Percentiles rank a stretch among this genome's conserved stretches.
Conservation (phyloP, 2,888 invertebrate genomes). For the Diarsia mendica region DNA sequence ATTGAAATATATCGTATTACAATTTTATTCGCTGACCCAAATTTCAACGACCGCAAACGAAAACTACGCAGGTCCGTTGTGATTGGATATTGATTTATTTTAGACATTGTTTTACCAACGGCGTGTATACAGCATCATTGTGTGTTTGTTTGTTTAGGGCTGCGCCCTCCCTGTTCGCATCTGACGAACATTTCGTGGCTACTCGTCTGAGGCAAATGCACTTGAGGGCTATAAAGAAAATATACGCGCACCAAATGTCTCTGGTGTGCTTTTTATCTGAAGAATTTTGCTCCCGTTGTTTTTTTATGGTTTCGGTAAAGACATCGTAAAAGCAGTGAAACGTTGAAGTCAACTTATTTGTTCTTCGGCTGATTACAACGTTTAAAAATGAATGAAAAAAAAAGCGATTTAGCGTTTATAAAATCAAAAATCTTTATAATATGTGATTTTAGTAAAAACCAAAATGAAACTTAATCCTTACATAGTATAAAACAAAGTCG, state of each 20-base stretch:
- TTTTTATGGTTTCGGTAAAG: slow-evolving; percentile 35
- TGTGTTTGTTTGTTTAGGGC: slow-evolving; percentile 53
- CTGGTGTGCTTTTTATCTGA: slow-evolving; percentile 26
- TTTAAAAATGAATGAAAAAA: slow-evolving; percentile 6
- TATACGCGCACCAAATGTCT: slow-evolving; percentile 31
- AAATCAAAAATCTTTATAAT: background rate
- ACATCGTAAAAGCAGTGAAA: slow-evolving; percentile 38
- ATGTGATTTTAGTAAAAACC: background rate
- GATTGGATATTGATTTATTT: slow-evolving; percentile 85
- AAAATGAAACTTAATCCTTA: background rate
- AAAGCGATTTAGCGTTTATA: background rate
- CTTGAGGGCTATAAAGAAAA: slow-evolving; percentile 53
- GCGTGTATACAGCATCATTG: slow-evolving; percentile 54
- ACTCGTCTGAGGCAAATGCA: slow-evolving; percentile 43
- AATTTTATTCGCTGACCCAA: slow-evolving; percentile 81
- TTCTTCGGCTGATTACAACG: background rate
- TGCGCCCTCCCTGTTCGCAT: slow-evolving; percentile 27
- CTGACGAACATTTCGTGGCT: slow-evolving; percentile 12
- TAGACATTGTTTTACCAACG: slow-evolving; percentile 69
- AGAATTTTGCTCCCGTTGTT: slow-evolving; percentile 18
- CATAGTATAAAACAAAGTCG: too few relatives aligned
- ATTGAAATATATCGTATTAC: slow-evolving; percentile 68
- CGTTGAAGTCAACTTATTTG: slow-evolving; percentile 29
- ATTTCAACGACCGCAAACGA: slow-evolving; percentile 73
- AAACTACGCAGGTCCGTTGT: slow-evolving; percentile 80